phyloP scores from a whole-genome alignment of 2,888 invertebrate species.

The Perizoma affinitatum region DNA sequence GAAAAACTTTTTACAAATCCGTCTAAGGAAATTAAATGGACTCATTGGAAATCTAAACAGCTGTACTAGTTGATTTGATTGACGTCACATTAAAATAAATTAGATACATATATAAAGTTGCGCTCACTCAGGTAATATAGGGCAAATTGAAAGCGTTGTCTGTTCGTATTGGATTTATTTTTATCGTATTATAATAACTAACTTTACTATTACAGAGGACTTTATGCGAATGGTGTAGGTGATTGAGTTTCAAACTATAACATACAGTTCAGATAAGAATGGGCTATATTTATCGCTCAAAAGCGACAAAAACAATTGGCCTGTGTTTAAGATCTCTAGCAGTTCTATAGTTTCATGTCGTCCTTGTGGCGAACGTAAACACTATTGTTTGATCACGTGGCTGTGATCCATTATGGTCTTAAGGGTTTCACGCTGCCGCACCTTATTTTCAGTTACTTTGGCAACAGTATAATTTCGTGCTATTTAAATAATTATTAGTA shows the following conservation, averaged over 20 bases:
- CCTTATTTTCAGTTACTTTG: conserved; percentile 54
- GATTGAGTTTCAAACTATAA: background rate
- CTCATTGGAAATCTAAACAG: conserved; percentile 22
- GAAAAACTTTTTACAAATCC: conserved; percentile 7
- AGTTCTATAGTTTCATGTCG: conserved; percentile 53
- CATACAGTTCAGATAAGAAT: conserved; percentile 26
- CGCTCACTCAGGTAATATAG: conserved; percentile 24
- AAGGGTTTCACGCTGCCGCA: conserved; percentile 59
- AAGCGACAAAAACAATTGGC: conserved; percentile 53
- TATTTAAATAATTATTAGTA: conserved; percentile 18
- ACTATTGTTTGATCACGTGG: conserved; percentile 79
- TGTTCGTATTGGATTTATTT: conserved; percentile 22
- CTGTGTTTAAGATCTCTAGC: conserved; percentile 54
- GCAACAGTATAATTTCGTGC: conserved; percentile 35
- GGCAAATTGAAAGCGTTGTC: conserved; percentile 28
- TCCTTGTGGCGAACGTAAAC: conserved; percentile 74
- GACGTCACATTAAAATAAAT: conserved; percentile 21
- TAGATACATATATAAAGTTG: conserved; percentile 24
- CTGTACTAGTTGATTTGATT: conserved; percentile 9
- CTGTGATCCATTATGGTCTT: conserved; percentile 69
- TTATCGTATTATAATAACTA: conserved; percentile 2
- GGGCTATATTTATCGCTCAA: conserved; percentile 46
- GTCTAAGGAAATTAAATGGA: conserved; percentile 7
- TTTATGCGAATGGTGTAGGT: background rate
- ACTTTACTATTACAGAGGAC: background rate